Percentiles rank a stretch among this genome's conserved stretches.
These are phyloP conservation scores for Dicycla oo DNA, from an alignment of 2,888 invertebrate species.

Conservation along the genomic window DNA sequence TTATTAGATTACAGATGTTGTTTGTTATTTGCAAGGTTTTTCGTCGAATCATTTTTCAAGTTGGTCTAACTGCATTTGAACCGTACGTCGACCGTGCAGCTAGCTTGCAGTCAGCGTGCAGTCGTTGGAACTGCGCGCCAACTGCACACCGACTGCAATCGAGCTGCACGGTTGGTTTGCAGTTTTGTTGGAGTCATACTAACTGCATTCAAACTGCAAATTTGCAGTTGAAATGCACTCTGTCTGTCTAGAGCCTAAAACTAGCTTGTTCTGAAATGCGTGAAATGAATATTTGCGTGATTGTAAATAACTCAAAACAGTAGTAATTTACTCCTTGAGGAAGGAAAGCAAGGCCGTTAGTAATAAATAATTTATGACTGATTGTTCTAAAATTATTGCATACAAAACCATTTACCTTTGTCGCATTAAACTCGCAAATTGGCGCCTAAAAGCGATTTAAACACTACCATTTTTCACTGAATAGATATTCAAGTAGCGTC, in stretches of 20 bases:
- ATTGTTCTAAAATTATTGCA: slow-evolving; percentile 16
- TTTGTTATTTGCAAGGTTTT: background rate
- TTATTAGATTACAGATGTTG: no score
- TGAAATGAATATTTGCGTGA: slow-evolving; percentile 5
- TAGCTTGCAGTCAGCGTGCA: no score
- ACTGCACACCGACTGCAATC: no score
- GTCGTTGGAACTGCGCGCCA: no score
- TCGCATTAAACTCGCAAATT: background rate
- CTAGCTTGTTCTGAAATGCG: background rate
- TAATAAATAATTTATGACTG: slow-evolving; percentile 28
- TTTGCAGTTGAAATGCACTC: no score
- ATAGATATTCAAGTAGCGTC: background rate
- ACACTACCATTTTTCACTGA: slow-evolving; percentile 5
- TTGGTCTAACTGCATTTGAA: no score
- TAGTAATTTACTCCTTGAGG: slow-evolving; percentile 36
- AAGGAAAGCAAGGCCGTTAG: slow-evolving; percentile 38
- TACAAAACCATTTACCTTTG: slow-evolving; percentile 2
- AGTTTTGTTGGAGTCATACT: no score
- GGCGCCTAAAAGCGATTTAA: slow-evolving; percentile 1
- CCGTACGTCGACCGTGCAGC: no score
- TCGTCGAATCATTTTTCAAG: no score
- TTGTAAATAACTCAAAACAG: slow-evolving; percentile 19
- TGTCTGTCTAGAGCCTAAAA: background rate
- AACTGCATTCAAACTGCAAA: no score
- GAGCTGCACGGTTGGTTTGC: no score